A percentile compares a stretch with the other conserved stretches of the same genome.
Evolutionary conservation across 2,888 invertebrate species (phyloP).

Genomic region (Pharmacophagus antenor): DNA sequence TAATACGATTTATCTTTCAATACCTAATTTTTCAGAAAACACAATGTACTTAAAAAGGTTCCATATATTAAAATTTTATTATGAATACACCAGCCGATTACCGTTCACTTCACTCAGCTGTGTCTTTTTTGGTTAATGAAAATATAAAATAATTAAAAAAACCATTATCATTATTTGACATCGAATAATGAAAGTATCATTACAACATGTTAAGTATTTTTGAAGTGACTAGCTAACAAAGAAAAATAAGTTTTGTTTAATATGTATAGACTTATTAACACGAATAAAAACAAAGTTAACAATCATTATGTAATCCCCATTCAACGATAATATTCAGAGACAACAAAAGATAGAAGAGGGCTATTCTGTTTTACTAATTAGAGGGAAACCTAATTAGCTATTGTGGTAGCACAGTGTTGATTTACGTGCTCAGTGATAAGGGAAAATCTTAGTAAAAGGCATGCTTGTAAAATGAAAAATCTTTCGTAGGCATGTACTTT

Average conservation of each 20-base stretch:
- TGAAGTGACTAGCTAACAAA: no score
- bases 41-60: no score
- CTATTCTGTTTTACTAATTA: constrained; percentile 19
- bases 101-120: no score
- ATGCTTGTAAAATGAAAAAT: not conserved
- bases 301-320: not conserved
- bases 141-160: no score
- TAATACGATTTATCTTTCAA: no score
- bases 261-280: not conserved
- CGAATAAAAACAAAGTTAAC: not conserved
- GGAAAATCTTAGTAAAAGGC: constrained; percentile 7
- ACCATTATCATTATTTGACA: no score
- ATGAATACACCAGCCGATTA: no score
- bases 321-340: not conserved
- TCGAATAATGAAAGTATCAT: no score
- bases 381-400: constrained; percentile 26
- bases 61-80: no score
- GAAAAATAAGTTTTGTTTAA: no score
- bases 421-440: constrained; percentile 7
- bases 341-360: constrained; percentile 1
- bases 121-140: no score
- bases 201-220: not conserved
- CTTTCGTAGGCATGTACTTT: constrained; percentile 1
- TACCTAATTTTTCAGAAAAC: no score
- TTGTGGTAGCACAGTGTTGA: constrained; percentile 20